Percentiles rank a stretch among this genome's conserved stretches.
These are phyloP conservation scores for Myotis findleyi DNA, from an alignment of 2,797 vertebrate genomes.

Conservation along the genomic window DNA sequence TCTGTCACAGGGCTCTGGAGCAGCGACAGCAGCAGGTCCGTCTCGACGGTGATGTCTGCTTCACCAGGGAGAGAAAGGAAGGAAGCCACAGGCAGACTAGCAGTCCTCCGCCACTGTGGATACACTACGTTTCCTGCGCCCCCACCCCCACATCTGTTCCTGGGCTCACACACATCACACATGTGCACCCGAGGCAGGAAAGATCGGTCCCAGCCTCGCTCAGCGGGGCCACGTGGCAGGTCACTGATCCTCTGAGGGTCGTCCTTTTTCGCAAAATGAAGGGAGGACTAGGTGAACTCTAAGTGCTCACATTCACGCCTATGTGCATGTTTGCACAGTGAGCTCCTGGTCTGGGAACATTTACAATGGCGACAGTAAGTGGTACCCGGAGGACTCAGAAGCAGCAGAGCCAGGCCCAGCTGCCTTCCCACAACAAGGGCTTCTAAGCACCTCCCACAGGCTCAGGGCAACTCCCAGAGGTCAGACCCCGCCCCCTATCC, in stretches of 20 bases:
- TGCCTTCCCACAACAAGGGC: not conserved
- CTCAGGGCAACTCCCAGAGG: not conserved
- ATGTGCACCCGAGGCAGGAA: not conserved
- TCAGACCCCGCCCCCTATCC: too few species aligned
- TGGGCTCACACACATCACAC: rapidly evolving
- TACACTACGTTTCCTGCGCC: not conserved
- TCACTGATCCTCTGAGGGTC: not conserved
- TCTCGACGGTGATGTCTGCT: constrained; percentile 90
- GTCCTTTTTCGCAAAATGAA: not conserved
- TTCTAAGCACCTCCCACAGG: not conserved
- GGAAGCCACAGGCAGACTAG: not conserved
- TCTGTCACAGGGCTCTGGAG: constrained; percentile 88
- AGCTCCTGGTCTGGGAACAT: not conserved
- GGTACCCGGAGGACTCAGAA: not conserved
- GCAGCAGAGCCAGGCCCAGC: not conserved
- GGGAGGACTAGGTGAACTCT: not conserved
- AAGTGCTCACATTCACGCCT: not conserved
- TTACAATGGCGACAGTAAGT: not conserved
- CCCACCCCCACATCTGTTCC: not conserved
- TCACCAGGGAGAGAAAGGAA: not conserved
- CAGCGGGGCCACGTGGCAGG: not conserved
- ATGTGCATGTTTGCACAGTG: not conserved
- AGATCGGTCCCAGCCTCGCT: not conserved
- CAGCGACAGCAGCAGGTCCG: constrained; percentile 89
- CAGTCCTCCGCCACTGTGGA: not conserved